Conservation (phyloP, 2,113 vertebrate genomes). For the Oryctolagus cuniculus region DNA sequence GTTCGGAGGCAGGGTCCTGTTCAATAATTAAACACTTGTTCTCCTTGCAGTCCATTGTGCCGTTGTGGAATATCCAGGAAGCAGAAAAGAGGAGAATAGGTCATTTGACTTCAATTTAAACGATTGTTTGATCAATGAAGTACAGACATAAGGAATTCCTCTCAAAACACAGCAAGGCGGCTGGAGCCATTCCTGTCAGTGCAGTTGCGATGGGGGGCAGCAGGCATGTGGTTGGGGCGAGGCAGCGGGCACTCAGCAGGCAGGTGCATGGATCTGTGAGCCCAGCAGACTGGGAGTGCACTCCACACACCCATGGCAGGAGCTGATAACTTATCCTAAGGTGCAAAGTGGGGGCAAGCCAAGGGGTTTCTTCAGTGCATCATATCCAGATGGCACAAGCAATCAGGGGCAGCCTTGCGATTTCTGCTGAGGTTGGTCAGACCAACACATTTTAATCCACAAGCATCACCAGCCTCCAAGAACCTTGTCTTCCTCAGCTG, state of each 20-base stretch:
- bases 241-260: rapidly evolving
- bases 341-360: no score
- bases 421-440: neutral
- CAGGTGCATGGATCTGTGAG: rapidly evolving
- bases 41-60: rapidly evolving
- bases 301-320: neutral
- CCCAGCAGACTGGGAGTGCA: neutral
- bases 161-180: rapidly evolving
- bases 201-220: rapidly evolving
- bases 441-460: neutral
- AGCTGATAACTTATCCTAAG: rapidly evolving
- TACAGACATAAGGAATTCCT: neutral
- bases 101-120: rapidly evolving
- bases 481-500: neutral
- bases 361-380: rapidly evolving
- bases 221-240: no score
- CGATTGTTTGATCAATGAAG: neutral
- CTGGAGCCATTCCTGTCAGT: neutral
- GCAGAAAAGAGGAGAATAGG: neutral
- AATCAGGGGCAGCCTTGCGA: neutral
- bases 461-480: no score
- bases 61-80: neutral
- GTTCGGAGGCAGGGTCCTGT: neutral
- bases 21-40: neutral
- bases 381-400: neutral